Base-by-base conservation (phyloP, 2,797 vertebrate species). In the Mareca penelope region DNA sequence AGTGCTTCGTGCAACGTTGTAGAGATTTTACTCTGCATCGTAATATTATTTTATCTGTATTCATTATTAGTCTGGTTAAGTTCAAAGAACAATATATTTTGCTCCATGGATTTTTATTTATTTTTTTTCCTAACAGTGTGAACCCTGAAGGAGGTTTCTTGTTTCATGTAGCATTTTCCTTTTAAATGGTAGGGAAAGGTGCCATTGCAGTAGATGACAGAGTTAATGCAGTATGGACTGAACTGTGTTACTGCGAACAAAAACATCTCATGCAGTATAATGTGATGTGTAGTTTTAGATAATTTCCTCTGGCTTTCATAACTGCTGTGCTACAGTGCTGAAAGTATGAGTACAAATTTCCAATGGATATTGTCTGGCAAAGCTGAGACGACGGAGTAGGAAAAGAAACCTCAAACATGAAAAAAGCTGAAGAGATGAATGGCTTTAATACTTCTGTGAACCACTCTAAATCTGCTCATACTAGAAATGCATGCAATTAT, bases 381-480 rank as follows among this genome's bases (percentile, higher is more conserved):
- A 81, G 26, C 39, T 89, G 53, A 85, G 53, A 28, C 29, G 39
- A 2, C 35, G 28, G 37, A 52, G 35, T 40, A 42, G 46, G 55
- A 52, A 94, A 72, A 81, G 64, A 85, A 72, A 35, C 52, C 35
- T 60, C 16, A 11, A 44, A 64, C 26, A 83, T 73, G 63, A 73
- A 89, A 81, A 35, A 44, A 81, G 52, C 24, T 81, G 35, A 55
- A 48, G 77, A 88, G 44, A 81, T 59, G 23, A 81, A 93, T 57
- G 39, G 35, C 28, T 90, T 89, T 92, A 92, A 70, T 73, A 91
- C 37, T 89, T 94, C 8, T 64, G 82, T 81, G 85, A 91, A 53
- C 44, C 80, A 50, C 83, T 94, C 52, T 70, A 69, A 78, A 83
- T 80, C 60, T 60, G 57, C 24, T 94, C 46, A 55, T 42, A 78